Evolutionary conservation across 2,888 invertebrate genomes (phyloP).

Genomic region (Muschampia plurimacula): DNA sequence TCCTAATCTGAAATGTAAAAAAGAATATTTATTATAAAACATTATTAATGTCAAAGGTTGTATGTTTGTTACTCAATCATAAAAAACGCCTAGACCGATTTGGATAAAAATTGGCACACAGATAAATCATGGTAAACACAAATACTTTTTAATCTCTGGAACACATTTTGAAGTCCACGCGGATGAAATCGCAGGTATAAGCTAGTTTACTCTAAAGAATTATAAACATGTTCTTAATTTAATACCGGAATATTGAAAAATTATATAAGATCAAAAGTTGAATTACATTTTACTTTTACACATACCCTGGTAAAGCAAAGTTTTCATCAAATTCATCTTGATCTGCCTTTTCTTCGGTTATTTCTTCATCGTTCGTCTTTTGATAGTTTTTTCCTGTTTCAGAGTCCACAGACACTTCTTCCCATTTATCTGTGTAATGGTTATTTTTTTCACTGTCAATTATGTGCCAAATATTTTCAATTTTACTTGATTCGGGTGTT

Average conservation of each 20-base stretch:
- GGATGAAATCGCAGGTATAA: too few relatives aligned
- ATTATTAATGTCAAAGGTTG: not conserved
- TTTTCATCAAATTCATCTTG: slow-evolving; percentile 60
- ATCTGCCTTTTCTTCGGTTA: slow-evolving; percentile 35
- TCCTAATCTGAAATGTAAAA: slow-evolving; percentile 65
- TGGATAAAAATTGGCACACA: too few relatives aligned
- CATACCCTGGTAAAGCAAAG: slow-evolving; percentile 78
- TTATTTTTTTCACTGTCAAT: slow-evolving; percentile 75
- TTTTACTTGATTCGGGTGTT: slow-evolving; percentile 54
- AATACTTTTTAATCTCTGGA: too few relatives aligned
- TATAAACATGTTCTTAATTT: not conserved
- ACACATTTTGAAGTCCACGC: too few relatives aligned
- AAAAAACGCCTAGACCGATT: too few relatives aligned
- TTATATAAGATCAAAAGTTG: not conserved
- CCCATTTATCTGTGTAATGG: slow-evolving; percentile 66
- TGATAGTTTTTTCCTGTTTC: slow-evolving; percentile 46
- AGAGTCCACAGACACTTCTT: slow-evolving; percentile 61
- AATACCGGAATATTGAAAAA: not conserved
- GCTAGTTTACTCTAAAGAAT: not conserved
- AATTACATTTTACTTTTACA: not conserved
- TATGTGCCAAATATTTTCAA: slow-evolving; percentile 79
- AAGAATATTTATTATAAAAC: slow-evolving; percentile 22
- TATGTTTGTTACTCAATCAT: too few relatives aligned
- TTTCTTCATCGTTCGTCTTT: slow-evolving; percentile 39
- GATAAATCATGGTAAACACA: too few relatives aligned